Base-by-base conservation (phyloP, 2,797 vertebrate genomes). In the Alauda arvensis region DNA sequence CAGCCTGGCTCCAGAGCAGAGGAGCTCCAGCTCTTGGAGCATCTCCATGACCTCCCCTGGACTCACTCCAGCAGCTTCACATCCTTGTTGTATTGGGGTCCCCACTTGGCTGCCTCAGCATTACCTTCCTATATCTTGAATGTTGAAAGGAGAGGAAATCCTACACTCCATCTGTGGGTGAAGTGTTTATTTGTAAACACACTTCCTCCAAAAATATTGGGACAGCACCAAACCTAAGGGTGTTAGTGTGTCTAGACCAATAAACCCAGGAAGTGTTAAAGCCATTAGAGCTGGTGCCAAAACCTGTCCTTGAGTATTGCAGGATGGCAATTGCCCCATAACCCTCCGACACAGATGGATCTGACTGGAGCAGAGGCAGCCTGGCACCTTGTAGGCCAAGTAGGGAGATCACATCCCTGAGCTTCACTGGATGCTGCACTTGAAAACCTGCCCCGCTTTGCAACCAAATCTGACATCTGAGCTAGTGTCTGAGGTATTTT, bases 401-500 rank as follows among this genome's bases (percentile, higher is more conserved):
- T 3, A 75, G 52, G 12, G 37, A 10, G 2, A 12, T 71, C 15
- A 5, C 29, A 25, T 37, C 76, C 45, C 11, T 2, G 10, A 31
- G 17, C 45, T 53, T 63, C 40, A 31, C 40, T 1, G 4, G 23
- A 14, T 37, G 16, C 43, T 53, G 28, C 2, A 2, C 56, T 31
- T 15, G 37, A 62, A 83, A 83, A 59, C 59, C 40, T 76, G 51
- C 25, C 43, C 59, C 60, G 56, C 14, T 84, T 49, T 84, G 61
- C 76, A 77, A 21, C 40, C 65, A 59, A 34, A 39, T 39, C 39
- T 0, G 0, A 14, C 5, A 2, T 57, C 45, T 66, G 33, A 29
- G 59, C n/a, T 72, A 37, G 14, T 2, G 1, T 31, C 4, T 0
- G 29, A 37, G 37, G 37, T 37, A 42, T 80, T 49, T 40, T 4